Evolutionary conservation across 2,113 vertebrate species (phyloP).

Genomic region (Sula dactylatra): DNA sequence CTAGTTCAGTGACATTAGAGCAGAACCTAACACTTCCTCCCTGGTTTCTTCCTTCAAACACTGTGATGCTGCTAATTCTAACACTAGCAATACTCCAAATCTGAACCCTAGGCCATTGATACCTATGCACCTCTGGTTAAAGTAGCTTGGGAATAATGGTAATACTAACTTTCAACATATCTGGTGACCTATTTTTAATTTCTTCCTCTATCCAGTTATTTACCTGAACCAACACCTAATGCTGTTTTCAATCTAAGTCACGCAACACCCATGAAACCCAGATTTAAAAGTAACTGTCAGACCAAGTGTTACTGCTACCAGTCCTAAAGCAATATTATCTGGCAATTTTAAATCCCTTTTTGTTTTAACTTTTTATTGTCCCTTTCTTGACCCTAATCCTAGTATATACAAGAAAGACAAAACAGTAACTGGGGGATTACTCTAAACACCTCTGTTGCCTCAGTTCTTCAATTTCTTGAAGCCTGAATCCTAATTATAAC

Average conservation of each 20-base stretch:
- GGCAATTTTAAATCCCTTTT: not conserved
- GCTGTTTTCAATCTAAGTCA: not conserved
- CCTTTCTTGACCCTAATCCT: not conserved
- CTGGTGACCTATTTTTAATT: not conserved
- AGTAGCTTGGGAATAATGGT: not conserved
- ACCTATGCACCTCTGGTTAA: not conserved
- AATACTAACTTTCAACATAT: not conserved
- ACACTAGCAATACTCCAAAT: not conserved
- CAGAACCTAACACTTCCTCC: not conserved
- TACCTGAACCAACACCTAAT: not conserved
- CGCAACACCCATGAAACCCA: not conserved
- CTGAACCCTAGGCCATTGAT: not conserved
- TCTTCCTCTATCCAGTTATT: not conserved
- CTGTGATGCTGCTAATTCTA: not conserved
- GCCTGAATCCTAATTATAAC: not conserved
- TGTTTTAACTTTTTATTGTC: not conserved
- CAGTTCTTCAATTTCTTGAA: not conserved
- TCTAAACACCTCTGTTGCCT: not conserved
- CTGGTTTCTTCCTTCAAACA: not conserved
- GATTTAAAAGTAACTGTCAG: not conserved
- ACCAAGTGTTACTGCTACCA: not conserved
- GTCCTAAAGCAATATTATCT: not conserved
- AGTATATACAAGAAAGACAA: not conserved
- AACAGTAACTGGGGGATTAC: rapidly evolving
- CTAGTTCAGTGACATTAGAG: not conserved